A percentile compares a stretch with the other conserved stretches of the same genome.
Conservation (phyloP, 2,888 invertebrate species). For the Villa cingulata region DNA sequence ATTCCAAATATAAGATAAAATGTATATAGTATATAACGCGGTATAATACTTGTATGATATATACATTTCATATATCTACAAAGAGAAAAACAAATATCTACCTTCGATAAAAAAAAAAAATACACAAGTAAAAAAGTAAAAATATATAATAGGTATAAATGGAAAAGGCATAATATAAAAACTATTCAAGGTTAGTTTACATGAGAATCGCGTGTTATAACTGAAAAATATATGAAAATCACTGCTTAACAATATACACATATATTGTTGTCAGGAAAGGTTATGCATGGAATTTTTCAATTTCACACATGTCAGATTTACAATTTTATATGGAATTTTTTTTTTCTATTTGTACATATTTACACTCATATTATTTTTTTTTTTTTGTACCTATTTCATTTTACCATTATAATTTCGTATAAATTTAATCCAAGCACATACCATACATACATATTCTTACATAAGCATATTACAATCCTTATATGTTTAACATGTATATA, state of each 20-base stretch:
- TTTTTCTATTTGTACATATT: constrained; percentile 2
- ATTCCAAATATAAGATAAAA: too few relatives aligned
- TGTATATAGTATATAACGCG: too few relatives aligned
- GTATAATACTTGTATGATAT: too few relatives aligned
- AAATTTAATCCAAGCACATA: too few relatives aligned
- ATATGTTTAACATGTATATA: too few relatives aligned
- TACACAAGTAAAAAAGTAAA: too few relatives aligned
- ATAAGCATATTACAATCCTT: too few relatives aligned
- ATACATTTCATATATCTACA: too few relatives aligned
- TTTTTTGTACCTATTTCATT: neutral
- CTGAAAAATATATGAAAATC: constrained; percentile 19
- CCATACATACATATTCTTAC: too few relatives aligned
- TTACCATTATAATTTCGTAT: neutral
- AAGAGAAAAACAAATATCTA: too few relatives aligned
- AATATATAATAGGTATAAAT: too few relatives aligned
- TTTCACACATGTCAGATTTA: constrained; percentile 19
- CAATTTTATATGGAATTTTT: constrained; percentile 6
- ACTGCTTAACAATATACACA: constrained; percentile 20
- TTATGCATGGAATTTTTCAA: constrained; percentile 20
- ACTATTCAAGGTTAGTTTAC: constrained; percentile 8
- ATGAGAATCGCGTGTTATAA: constrained; percentile 11
- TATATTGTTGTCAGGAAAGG: constrained; percentile 17
- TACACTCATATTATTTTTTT: constrained; percentile 5
- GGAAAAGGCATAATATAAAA: neutral
- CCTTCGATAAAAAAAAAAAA: too few relatives aligned